Conservation (phyloP, 2,113 vertebrate species). For the Hystrix cristata region DNA sequence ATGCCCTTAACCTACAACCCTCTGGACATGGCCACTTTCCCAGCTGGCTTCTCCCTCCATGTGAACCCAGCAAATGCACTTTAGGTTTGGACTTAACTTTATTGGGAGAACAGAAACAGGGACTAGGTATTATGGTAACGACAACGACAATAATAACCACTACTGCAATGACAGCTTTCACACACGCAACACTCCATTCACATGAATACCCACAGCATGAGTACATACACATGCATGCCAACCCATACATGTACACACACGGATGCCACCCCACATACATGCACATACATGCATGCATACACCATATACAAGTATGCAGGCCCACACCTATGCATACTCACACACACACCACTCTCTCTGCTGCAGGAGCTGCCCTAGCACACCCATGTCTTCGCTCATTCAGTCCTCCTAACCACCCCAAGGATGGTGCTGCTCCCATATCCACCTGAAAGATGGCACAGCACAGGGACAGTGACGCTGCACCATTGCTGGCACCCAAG, state of each 20-base stretch:
- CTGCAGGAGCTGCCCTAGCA: background rate
- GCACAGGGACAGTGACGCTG: no score
- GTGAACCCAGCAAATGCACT: background rate
- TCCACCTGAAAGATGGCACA: background rate
- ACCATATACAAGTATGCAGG: background rate
- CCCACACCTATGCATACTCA: background rate
- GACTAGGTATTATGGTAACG: background rate
- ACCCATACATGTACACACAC: background rate
- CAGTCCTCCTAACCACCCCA: background rate
- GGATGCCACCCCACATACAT: background rate
- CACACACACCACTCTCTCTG: background rate
- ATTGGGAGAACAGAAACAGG: background rate
- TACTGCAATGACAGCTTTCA: background rate
- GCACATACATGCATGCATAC: background rate
- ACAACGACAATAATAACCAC: background rate
- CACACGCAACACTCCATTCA: background rate
- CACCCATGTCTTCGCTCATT: background rate
- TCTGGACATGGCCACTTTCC: background rate
- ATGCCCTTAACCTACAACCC: background rate
- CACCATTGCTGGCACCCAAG: background rate
- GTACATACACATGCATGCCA: background rate
- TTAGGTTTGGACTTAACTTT: background rate
- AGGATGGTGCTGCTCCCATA: background rate
- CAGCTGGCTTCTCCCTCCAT: background rate
- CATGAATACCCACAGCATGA: background rate